Percentiles rank a stretch among this genome's conserved stretches.
Evolutionary conservation across 2,888 invertebrate species (phyloP).

Genomic region (Tiphia femorata): DNA sequence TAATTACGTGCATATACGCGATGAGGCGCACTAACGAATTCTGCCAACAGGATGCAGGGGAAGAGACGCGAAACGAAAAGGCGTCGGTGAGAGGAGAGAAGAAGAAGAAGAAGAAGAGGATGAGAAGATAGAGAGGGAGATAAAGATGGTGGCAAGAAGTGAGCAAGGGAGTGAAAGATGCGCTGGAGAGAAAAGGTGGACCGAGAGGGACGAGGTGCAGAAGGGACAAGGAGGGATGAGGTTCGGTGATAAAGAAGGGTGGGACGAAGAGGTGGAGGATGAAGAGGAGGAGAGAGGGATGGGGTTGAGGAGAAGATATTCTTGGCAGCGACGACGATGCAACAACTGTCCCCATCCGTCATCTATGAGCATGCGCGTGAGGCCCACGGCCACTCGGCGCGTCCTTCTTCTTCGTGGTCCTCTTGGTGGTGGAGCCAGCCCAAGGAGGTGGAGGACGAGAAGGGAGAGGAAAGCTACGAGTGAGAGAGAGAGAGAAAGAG

Average conservation of each 20-base stretch:
- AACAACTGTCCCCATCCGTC: constrained; percentile 67
- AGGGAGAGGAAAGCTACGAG: no score
- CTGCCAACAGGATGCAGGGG: constrained; percentile 22
- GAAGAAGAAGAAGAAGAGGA: constrained; percentile 11
- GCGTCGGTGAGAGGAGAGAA: constrained; percentile 18
- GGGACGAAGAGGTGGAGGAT: no score
- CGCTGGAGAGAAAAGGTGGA: constrained; percentile 5
- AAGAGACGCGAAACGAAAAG: constrained; percentile 33
- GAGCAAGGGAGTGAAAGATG: constrained; percentile 4
- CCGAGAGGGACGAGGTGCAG: constrained; percentile 1
- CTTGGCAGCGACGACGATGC: constrained; percentile 60
- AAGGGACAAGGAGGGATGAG: constrained; percentile 21
- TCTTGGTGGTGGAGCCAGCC: no score
- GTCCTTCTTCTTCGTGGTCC: constrained; percentile 16
- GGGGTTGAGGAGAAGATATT: constrained; percentile 53
- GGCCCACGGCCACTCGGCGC: constrained; percentile 28
- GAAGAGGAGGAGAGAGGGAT: constrained; percentile 14
- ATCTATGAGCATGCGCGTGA: constrained; percentile 48
- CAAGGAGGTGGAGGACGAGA: no score
- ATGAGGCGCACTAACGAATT: constrained; percentile 22
- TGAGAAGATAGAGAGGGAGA: constrained; percentile 7
- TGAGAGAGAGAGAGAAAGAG: no score
- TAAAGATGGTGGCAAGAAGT: constrained; percentile 10
- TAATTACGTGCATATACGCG: constrained; percentile 20
- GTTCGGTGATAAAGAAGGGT: constrained; percentile 36